Conservation (phyloP, 2,113 vertebrate genomes). For the Numida meleagris region DNA sequence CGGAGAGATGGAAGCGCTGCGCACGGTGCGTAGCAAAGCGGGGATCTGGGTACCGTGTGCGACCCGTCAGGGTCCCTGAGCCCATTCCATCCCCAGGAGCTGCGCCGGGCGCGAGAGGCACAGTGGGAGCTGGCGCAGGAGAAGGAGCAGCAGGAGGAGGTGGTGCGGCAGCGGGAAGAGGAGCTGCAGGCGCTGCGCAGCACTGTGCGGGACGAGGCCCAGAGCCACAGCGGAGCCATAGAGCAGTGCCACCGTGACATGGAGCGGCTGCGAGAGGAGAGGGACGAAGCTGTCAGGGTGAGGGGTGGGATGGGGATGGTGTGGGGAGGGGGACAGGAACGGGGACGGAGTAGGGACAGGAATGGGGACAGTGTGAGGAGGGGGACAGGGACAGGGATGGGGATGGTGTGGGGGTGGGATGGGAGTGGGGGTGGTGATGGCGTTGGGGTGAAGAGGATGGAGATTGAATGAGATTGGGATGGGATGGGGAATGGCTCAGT, state of each 20-base stretch:
- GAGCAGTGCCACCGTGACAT: constrained; percentile 80
- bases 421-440: too few species aligned
- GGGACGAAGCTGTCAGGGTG: constrained; percentile 76
- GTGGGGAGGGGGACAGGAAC: too few species aligned
- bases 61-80: background rate
- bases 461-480: too few species aligned
- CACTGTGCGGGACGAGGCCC: constrained; percentile 71
- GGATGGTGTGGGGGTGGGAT: too few species aligned
- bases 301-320: background rate
- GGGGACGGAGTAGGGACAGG: too few species aligned
- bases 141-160: constrained; percentile 74
- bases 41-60: too few species aligned
- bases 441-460: too few species aligned
- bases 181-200: constrained; percentile 82
- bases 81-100: constrained; percentile 75
- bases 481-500: background rate
- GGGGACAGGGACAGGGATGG: too few species aligned
- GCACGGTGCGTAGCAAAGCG: constrained; percentile 59
- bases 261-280: constrained; percentile 78
- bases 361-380: too few species aligned
- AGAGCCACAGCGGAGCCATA: constrained; percentile 77
- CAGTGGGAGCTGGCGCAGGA: constrained; percentile 75
- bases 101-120: constrained; percentile 70
- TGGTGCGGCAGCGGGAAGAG: constrained; percentile 80
- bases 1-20: constrained; percentile 72